Conservation (phyloP, 2,797 vertebrate genomes). For the Knipowitschia caucasica region DNA sequence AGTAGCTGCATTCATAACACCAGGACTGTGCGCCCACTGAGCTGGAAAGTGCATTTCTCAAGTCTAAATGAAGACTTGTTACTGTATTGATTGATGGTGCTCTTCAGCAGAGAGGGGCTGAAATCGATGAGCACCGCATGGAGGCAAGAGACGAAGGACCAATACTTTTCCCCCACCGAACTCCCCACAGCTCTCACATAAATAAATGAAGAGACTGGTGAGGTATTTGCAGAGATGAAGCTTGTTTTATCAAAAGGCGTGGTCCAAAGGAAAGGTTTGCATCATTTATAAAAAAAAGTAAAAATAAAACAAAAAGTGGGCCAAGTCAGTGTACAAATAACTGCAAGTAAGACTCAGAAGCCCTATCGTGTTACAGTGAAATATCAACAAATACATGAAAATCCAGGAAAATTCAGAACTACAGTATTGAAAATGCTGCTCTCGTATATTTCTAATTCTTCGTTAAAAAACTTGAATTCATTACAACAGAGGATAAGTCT, state of each 20-base stretch:
- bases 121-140: constrained; percentile 72
- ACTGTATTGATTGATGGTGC: constrained; percentile 75
- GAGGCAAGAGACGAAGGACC: constrained; percentile 54
- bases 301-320: too few species aligned
- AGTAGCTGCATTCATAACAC: constrained; percentile 26
- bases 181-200: constrained; percentile 61
- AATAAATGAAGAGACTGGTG: constrained; percentile 63
- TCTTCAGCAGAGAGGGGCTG: constrained; percentile 62
- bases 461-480: too few species aligned
- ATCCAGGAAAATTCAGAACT: too few species aligned
- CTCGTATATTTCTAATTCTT: too few species aligned
- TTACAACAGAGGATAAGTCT: too few species aligned
- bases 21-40: constrained; percentile 42
- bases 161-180: constrained; percentile 53
- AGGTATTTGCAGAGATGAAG: constrained; percentile 44
- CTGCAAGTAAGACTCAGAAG: background rate
- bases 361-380: background rate
- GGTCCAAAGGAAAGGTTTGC: background rate
- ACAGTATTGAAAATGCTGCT: too few species aligned
- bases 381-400: too few species aligned
- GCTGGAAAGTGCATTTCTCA: constrained; percentile 67
- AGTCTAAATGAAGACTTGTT: constrained; percentile 81
- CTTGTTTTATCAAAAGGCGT: constrained; percentile 35
- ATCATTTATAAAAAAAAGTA: background rate
- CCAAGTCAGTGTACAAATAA: background rate